phyloP scores from a whole-genome alignment of 2,113 vertebrate species.

The Cyphomyrus plagiostoma region DNA sequence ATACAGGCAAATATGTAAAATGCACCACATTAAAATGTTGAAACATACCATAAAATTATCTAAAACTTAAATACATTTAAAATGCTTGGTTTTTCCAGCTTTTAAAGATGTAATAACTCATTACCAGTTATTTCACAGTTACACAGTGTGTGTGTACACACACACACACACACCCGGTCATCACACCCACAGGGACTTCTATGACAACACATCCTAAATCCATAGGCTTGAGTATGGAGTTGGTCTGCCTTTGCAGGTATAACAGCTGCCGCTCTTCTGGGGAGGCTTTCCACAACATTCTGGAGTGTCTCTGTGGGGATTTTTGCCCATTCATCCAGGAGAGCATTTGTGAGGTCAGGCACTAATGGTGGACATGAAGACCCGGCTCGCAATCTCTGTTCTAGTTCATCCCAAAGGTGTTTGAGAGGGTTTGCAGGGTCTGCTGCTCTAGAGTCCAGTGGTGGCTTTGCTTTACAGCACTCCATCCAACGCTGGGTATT shows the following conservation, averaged over 20 bases:
- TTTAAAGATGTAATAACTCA: neutral
- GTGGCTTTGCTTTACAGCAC: neutral
- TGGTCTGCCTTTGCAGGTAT: neutral
- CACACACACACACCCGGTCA: neutral
- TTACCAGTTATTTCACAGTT: neutral
- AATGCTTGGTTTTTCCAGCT: too few relatives aligned
- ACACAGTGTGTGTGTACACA: neutral
- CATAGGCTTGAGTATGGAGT: neutral
- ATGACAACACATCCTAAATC: neutral
- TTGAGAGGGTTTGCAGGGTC: neutral
- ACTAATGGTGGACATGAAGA: neutral
- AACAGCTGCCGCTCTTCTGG: neutral
- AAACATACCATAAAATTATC: neutral
- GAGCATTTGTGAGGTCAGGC: neutral
- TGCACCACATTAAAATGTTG: neutral
- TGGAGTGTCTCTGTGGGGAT: neutral
- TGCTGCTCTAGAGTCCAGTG: neutral
- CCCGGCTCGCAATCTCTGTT: neutral
- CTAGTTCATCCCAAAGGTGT: neutral
- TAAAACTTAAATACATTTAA: too few relatives aligned
- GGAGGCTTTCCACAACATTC: neutral
- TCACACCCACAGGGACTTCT: too few relatives aligned
- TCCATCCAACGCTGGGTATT: neutral
- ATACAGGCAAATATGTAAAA: neutral
- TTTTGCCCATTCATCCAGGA: neutral